phyloP scores from a whole-genome alignment of 2,113 vertebrate genomes.

The Alethe diademata region DNA sequence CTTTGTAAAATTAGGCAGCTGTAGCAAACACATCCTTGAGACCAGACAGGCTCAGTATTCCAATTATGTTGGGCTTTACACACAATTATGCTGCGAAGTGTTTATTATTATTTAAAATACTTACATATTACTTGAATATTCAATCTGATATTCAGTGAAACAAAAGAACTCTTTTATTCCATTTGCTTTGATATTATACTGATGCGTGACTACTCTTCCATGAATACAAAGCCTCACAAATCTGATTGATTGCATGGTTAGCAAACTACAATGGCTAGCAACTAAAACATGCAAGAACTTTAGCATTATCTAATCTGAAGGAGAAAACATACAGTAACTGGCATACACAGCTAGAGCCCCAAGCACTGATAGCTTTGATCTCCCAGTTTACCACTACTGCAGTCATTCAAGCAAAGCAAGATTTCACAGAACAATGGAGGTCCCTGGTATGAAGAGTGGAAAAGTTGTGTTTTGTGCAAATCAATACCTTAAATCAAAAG shows the following conservation, averaged over 20 bases:
- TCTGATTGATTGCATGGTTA: background rate
- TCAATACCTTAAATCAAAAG: background rate
- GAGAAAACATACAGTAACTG: background rate
- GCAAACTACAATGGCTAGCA: background rate
- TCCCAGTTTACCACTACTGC: background rate
- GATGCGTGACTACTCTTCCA: slow-evolving; percentile 23
- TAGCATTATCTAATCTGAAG: slow-evolving; percentile 22
- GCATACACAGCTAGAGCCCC: background rate
- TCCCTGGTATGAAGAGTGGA: background rate
- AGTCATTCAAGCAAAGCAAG: slow-evolving; percentile 21
- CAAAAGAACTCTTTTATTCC: slow-evolving; percentile 37
- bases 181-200: slow-evolving; percentile 43
- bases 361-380: slow-evolving; percentile 14
- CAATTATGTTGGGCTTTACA: slow-evolving; percentile 23
- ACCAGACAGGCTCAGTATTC: slow-evolving; percentile 6
- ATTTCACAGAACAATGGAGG: slow-evolving; percentile 13
- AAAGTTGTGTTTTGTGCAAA: background rate
- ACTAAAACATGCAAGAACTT: slow-evolving; percentile 49
- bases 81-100: background rate
- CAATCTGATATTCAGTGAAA: slow-evolving; percentile 35
- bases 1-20: slow-evolving; percentile 11
- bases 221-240: slow-evolving; percentile 42
- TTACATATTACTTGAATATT: slow-evolving; percentile 62
- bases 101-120: slow-evolving; percentile 44
- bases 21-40: background rate